These are phyloP conservation scores for Cuniculus paca DNA, from an alignment of 2,797 vertebrate species.

Conservation along the genomic window DNA sequence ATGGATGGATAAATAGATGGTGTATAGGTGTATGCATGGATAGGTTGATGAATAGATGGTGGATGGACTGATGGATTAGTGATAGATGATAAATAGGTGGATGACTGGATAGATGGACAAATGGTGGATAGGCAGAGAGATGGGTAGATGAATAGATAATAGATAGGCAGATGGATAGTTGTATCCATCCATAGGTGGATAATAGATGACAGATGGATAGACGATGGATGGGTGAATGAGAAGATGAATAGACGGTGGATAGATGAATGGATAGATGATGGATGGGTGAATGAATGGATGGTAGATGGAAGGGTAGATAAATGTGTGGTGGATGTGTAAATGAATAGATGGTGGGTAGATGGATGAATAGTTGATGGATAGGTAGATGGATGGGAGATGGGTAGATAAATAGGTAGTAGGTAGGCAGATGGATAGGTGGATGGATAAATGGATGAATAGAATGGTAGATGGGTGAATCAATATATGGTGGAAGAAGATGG, in stretches of 20 bases:
- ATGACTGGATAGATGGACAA: not conserved
- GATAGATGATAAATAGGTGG: not conserved
- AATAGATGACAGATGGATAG: not conserved
- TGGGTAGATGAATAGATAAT: not conserved
- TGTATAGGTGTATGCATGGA: too few species aligned
- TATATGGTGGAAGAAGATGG: not conserved
- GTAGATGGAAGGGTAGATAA: not conserved
- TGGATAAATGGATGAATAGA: not conserved
- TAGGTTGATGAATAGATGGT: not conserved
- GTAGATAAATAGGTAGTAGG: too few species aligned
- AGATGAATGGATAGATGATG: not conserved
- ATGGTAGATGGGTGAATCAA: not conserved
- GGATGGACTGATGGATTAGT: not conserved
- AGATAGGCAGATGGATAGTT: not conserved
- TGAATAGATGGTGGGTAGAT: not conserved
- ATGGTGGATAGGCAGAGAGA: too few species aligned
- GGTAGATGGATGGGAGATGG: too few species aligned
- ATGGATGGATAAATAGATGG: not conserved
- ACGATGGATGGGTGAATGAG: not conserved
- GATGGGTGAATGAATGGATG: too few species aligned
- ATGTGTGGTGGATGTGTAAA: not conserved
- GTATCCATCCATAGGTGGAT: too few species aligned
- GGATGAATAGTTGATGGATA: not conserved
- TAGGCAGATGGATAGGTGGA: too few species aligned
- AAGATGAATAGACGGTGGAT: too few species aligned